These are phyloP conservation scores for Drosophila nigritarsus DNA, from an alignment of 2,888 invertebrate species.

Conservation along the genomic window DNA sequence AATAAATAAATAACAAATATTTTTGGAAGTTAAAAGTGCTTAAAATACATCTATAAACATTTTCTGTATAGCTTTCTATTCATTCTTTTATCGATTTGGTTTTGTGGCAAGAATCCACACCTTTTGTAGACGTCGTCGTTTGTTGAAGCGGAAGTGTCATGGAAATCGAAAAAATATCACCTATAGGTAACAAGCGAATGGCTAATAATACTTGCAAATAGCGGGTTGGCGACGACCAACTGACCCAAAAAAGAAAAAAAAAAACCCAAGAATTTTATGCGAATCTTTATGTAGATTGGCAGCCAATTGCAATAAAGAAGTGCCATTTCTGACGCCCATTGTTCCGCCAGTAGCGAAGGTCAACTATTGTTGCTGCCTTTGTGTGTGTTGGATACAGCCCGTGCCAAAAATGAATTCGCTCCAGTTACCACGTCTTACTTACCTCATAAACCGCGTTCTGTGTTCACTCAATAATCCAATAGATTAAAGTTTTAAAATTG, in stretches of 20 bases:
- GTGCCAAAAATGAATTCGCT: conserved; percentile 55
- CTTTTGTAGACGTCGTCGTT: conserved; percentile 19
- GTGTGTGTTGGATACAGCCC: conserved; percentile 47
- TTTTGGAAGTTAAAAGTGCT: neutral
- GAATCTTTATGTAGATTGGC: conserved; percentile 50
- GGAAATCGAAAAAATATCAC: conserved; percentile 38
- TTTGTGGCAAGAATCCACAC: neutral
- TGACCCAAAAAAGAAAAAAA: conserved; percentile 55
- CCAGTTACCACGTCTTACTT: conserved; percentile 72
- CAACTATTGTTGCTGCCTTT: conserved; percentile 10
- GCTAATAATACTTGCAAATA: conserved; percentile 13
- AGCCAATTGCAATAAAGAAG: conserved; percentile 19
- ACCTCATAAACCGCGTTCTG: conserved; percentile 25
- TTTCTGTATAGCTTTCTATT: neutral
- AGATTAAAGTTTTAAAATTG: conserved; percentile 9
- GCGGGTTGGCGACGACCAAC: conserved; percentile 57
- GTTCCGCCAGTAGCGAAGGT: conserved; percentile 61
- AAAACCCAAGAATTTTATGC: conserved; percentile 33
- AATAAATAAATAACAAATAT: neutral
- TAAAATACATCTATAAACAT: neutral
- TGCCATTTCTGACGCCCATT: conserved; percentile 31
- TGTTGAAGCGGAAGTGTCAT: conserved; percentile 52
- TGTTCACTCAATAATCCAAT: conserved; percentile 10
- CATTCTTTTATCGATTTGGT: neutral
- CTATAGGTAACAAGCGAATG: conserved; percentile 4